Conservation (phyloP, 1,140 invertebrate species). For the Ips typographus region DNA sequence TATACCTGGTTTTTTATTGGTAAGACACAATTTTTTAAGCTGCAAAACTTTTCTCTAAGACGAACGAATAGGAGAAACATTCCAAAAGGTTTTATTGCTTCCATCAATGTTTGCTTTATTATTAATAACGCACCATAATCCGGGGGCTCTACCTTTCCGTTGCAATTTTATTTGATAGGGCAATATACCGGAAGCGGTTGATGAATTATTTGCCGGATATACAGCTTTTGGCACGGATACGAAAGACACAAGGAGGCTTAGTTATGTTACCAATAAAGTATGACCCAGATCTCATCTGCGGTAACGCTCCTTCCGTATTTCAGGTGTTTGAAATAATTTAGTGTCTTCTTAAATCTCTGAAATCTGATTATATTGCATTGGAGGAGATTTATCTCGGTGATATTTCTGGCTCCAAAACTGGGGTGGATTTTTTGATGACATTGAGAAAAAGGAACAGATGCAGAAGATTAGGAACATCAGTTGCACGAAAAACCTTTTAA, state of each 20-base stretch:
- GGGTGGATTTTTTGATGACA: too few relatives aligned
- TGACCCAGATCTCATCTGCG: background rate
- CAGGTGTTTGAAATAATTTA: background rate
- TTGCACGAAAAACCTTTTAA: too few relatives aligned
- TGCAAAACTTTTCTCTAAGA: background rate
- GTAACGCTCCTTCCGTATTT: background rate
- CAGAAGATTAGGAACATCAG: too few relatives aligned
- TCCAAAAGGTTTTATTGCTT: constrained; percentile 6
- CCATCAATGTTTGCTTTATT: constrained; percentile 5
- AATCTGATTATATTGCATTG: too few relatives aligned
- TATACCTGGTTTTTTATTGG: constrained; percentile 99
- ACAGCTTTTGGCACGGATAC: background rate
- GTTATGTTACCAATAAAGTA: background rate
- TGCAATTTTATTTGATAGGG: constrained; percentile 5
- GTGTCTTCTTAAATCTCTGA: background rate
- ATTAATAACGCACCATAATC: constrained; percentile 5
- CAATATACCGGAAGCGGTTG: background rate
- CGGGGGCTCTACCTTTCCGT: background rate
- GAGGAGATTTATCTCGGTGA: too few relatives aligned
- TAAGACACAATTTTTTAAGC: constrained; percentile 51
- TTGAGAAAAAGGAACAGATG: too few relatives aligned
- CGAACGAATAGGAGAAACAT: background rate
- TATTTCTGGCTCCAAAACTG: too few relatives aligned
- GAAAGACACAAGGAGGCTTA: too few relatives aligned
- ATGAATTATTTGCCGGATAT: constrained; percentile 5